Conservation (phyloP, 2,888 invertebrate species). For the Euzophera pinguis region DNA sequence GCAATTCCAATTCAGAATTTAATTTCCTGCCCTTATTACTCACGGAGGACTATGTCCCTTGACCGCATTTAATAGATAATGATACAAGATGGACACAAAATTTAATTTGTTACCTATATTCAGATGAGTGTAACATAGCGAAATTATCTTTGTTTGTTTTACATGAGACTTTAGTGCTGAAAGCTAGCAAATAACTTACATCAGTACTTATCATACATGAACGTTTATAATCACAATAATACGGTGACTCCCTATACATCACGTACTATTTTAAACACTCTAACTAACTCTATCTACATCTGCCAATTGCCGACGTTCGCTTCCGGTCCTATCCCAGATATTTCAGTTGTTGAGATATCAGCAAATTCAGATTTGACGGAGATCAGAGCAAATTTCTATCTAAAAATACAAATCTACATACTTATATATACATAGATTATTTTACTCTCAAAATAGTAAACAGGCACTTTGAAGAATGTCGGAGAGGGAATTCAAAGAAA, state of each 20-base stretch:
- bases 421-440: not conserved
- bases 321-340: constrained; percentile 30
- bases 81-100: not conserved
- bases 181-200: no score
- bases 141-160: no score
- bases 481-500: constrained; percentile 6
- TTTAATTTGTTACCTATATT: no score
- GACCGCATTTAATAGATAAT: constrained; percentile 12
- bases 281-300: no score
- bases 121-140: no score
- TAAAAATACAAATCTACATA: not conserved
- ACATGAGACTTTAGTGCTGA: no score
- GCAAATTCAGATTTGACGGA: no score
- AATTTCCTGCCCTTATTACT: constrained; percentile 37
- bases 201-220: no score
- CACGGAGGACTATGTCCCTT: constrained; percentile 30
- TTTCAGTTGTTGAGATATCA: constrained; percentile 38
- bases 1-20: constrained; percentile 54
- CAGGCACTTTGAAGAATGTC: constrained; percentile 4
- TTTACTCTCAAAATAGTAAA: not conserved
- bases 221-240: no score
- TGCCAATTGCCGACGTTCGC: no score
- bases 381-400: constrained; percentile 25
- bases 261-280: no score
- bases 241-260: no score